Evolutionary conservation across 2,888 invertebrate genomes (phyloP).

Genomic region (Diadromus collaris): DNA sequence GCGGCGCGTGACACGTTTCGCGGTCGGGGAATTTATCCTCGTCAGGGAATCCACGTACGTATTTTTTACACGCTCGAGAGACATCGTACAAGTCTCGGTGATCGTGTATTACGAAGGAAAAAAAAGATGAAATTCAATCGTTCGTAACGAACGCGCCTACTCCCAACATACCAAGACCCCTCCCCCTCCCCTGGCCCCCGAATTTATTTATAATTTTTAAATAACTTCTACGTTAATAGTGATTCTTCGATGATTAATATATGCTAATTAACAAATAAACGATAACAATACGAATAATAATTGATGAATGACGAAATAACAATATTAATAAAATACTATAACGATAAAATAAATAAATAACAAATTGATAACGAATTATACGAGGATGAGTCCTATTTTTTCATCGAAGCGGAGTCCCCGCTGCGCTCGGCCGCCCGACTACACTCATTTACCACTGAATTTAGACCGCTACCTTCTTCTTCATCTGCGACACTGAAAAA

Average conservation of each 20-base stretch:
- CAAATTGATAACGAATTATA: slow-evolving; percentile 57
- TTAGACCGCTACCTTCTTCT: not conserved
- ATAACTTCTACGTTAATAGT: slow-evolving; percentile 64
- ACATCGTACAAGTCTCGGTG: slow-evolving; percentile 46
- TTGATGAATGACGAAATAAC: slow-evolving; percentile 68
- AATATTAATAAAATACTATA: slow-evolving; percentile 67
- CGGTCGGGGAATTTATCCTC: slow-evolving; percentile 35
- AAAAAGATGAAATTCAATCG: slow-evolving; percentile 24
- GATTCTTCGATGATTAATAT: slow-evolving; percentile 61
- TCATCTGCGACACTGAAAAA: not conserved
- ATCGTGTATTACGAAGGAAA: slow-evolving; percentile 42
- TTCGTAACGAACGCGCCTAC: slow-evolving; percentile 47
- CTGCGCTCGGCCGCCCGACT: slow-evolving; percentile 35
- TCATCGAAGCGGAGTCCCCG: slow-evolving; percentile 41
- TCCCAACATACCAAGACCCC: slow-evolving; percentile 26
- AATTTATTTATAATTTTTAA: slow-evolving; percentile 31
- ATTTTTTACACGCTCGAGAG: slow-evolving; percentile 48
- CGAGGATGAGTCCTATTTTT: slow-evolving; percentile 58
- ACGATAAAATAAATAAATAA: slow-evolving; percentile 66
- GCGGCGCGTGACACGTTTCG: slow-evolving; percentile 48
- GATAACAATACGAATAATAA: slow-evolving; percentile 72
- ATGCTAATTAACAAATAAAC: slow-evolving; percentile 60
- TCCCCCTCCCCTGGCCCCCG: too few species aligned
- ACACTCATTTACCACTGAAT: slow-evolving; percentile 18
- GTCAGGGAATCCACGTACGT: slow-evolving; percentile 47